Percentiles rank a stretch among this genome's conserved stretches.
Conservation (phyloP, 1,140 invertebrate species). For the Spodoptera litura region DNA sequence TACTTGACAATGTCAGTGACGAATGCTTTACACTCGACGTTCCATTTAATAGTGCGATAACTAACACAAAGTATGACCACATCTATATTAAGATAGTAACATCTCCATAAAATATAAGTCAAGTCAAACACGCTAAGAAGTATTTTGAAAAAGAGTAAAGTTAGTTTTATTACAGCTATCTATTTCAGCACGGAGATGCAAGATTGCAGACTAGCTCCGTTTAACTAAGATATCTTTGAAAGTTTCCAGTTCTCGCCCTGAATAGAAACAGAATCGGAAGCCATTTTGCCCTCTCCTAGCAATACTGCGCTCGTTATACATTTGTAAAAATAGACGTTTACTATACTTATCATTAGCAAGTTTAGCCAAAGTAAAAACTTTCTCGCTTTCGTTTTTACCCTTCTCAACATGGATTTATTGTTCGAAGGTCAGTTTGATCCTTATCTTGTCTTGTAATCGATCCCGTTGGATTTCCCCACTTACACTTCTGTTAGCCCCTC, state of each 20-base stretch:
- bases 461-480: constrained; percentile 34
- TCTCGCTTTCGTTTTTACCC: constrained; percentile 48
- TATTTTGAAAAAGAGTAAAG: neutral
- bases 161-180: constrained; percentile 34
- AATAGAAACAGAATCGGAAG: constrained; percentile 41
- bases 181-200: constrained; percentile 22
- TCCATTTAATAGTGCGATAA: constrained; percentile 11
- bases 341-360: constrained; percentile 47
- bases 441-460: constrained; percentile 53
- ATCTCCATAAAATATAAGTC: neutral
- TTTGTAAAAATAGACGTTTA: constrained; percentile 43
- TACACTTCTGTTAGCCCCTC: constrained; percentile 12
- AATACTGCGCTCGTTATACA: constrained; percentile 10
- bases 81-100: neutral
- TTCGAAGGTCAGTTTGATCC: constrained; percentile 50
- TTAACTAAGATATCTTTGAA: constrained; percentile 33
- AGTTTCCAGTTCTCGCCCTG: constrained; percentile 1
- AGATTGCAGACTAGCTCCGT: constrained; percentile 20
- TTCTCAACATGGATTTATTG: constrained; percentile 52
- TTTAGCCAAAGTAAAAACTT: constrained; percentile 48
- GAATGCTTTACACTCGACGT: constrained; percentile 25
- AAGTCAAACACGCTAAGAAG: constrained; percentile 2
- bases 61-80: constrained; percentile 1
- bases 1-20: constrained; percentile 20
- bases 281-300: constrained; percentile 19